Evolutionary conservation across 1,140 invertebrate species (phyloP), one percentile per base, ranked within the genome.

Genomic region (Halictus rubicundus): DNA sequence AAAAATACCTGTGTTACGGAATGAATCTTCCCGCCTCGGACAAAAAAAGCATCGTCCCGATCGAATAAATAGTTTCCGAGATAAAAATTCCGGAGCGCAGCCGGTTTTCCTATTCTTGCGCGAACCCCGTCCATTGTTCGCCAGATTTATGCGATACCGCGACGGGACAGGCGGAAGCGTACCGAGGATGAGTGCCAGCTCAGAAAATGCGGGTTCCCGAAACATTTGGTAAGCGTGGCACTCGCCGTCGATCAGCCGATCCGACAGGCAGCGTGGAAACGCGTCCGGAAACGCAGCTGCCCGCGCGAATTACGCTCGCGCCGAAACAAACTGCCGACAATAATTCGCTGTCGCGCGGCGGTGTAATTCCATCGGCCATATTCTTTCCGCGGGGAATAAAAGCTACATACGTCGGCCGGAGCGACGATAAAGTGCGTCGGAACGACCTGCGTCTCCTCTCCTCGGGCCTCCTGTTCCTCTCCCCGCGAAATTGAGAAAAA

Each of bases 401-500:
- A 68, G 61, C 59, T 39, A 39, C n/a, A n/a, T n/a, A n/a, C 49
- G 74, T 54, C 49, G 25, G 25, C 19, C 39, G 23, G 32, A 46
- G 14, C 19, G 14, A 3, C 27, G 59, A 79, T 73, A 84, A 83
- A 80, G 14, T 60, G 71, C 16, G 19, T 42, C 21, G 42, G 32
- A 69, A 64, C 49, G 32, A 69, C 57, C 66, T 39, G 25, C 65
- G 25, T 14, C 19, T 23, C 27, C 9, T 16, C 0, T 54, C 23
- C 52, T 14, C 9, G 12, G 9, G 19, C 60, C n/a, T 32, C 66
- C n/a, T 59, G n/a, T 23, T 42, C 1, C 39, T 54, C 46, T 59
- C 54, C n/a, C 21, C 57, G 70, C 68, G 57, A 79, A 84, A 84
- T 84, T 84, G 83, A 64, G 64, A 75, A 74, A 84, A 83, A 84